Evolutionary conservation across 2,888 invertebrate genomes (phyloP).

Genomic region (Tethea ocularis): DNA sequence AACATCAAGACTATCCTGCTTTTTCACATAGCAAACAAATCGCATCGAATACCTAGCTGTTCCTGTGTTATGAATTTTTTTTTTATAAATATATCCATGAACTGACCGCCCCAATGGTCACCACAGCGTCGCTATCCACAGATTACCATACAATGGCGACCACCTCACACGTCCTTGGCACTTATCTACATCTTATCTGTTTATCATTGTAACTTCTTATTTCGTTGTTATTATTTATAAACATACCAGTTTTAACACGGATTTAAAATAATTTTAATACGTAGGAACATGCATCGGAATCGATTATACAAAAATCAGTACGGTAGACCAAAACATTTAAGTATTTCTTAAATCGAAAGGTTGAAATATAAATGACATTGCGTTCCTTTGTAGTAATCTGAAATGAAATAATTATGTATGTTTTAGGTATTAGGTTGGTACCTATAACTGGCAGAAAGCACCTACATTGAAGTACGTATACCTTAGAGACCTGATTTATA

Average conservation of each 20-base stretch:
- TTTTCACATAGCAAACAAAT: too few species aligned
- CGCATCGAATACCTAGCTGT: too few species aligned
- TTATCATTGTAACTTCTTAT: conserved; percentile 7
- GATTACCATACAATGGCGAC: conserved; percentile 41
- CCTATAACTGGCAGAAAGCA: too few species aligned
- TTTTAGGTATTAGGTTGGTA: too few species aligned
- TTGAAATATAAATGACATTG: too few species aligned
- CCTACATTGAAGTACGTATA: too few species aligned
- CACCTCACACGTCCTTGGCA: conserved; percentile 47
- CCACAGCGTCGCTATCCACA: conserved; percentile 19
- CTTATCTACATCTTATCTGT: conserved; percentile 14
- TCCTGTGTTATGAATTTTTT: too few species aligned
- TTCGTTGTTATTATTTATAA: conserved; percentile 7
- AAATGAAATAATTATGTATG: too few species aligned
- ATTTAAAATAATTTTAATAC: too few species aligned
- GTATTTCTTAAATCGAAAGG: background rate
- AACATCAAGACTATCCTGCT: too few species aligned
- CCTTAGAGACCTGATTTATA: too few species aligned
- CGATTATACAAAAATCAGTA: background rate
- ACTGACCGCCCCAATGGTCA: conserved; percentile 24
- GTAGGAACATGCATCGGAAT: background rate
- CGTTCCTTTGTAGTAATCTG: too few species aligned
- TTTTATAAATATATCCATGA: background rate
- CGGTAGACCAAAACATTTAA: background rate
- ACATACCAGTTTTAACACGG: background rate